phyloP scores from a whole-genome alignment of 2,797 vertebrate species.

The Gobio occitaniae region DNA sequence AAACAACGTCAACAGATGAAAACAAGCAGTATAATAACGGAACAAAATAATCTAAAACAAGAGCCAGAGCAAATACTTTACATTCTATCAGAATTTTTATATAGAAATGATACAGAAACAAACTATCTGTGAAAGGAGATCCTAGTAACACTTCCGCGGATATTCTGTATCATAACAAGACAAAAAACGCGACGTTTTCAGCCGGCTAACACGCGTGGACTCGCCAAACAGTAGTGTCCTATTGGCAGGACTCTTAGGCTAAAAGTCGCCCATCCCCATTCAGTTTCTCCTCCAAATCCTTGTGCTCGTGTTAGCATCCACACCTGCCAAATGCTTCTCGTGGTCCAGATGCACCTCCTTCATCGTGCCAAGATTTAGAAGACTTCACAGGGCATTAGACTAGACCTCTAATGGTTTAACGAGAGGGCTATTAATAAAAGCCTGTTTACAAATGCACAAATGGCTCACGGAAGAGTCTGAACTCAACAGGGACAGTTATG shows the following conservation, averaged over 20 bases:
- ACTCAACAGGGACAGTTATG: constrained; percentile 45
- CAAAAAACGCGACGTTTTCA: too few species aligned
- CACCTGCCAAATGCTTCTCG: constrained; percentile 9
- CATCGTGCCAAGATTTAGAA: constrained; percentile 56
- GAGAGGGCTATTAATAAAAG: constrained; percentile 72
- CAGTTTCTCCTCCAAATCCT: constrained; percentile 8
- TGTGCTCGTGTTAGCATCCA: constrained; percentile 19
- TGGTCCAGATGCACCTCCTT: constrained; percentile 14
- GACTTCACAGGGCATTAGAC: constrained; percentile 59
- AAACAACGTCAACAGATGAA: too few species aligned
- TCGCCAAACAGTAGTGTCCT: background rate
- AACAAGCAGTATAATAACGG: too few species aligned
- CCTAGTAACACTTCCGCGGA: too few species aligned
- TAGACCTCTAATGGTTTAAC: constrained; percentile 74
- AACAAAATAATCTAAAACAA: too few species aligned
- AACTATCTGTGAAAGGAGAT: too few species aligned
- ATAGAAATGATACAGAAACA: too few species aligned
- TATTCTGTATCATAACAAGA: too few species aligned
- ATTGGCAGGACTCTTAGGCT: background rate
- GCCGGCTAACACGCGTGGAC: too few species aligned
- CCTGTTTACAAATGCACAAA: constrained; percentile 60
- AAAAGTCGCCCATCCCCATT: background rate
- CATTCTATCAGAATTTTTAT: too few species aligned
- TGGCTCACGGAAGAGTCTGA: constrained; percentile 49
- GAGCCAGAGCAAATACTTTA: too few species aligned